phyloP scores from a whole-genome alignment of 2,113 vertebrate genomes.

The Euleptes europaea region DNA sequence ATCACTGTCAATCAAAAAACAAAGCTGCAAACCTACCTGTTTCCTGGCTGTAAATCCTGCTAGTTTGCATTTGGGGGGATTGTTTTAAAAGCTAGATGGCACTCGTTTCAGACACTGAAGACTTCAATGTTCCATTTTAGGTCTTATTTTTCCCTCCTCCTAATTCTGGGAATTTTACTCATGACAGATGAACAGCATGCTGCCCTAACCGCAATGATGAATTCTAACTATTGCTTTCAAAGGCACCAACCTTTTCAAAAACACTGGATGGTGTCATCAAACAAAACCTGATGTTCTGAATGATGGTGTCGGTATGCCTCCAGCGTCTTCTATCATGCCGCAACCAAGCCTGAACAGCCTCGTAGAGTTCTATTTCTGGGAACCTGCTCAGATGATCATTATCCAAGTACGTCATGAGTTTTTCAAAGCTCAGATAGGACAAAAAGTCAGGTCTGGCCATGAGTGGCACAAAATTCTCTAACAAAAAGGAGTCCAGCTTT shows the following conservation, averaged over 20 bases:
- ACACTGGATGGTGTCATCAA: slow-evolving; percentile 97
- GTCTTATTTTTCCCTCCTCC: slow-evolving; percentile 55
- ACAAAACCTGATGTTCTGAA: slow-evolving; percentile 98
- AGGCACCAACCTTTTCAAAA: slow-evolving; percentile 94
- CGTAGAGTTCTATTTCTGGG: slow-evolving; percentile 97
- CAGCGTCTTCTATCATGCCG: slow-evolving; percentile 97
- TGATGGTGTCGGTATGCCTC: slow-evolving; percentile 96
- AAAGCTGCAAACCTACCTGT: slow-evolving; percentile 66
- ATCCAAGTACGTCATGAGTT: slow-evolving; percentile 94
- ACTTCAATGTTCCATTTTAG: slow-evolving; percentile 44
- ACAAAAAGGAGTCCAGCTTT: slow-evolving; percentile 93
- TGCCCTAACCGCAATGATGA: slow-evolving; percentile 73
- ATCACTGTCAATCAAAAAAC: slow-evolving; percentile 45
- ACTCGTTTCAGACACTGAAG: slow-evolving; percentile 49
- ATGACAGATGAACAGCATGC: slow-evolving; percentile 54
- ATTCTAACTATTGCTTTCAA: slow-evolving; percentile 78
- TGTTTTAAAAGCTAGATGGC: slow-evolving; percentile 52
- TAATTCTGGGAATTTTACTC: slow-evolving; percentile 58
- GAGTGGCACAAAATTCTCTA: slow-evolving; percentile 98
- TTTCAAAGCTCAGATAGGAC: slow-evolving; percentile 96
- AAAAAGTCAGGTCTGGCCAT: slow-evolving; percentile 97
- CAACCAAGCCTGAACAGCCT: slow-evolving; percentile 96
- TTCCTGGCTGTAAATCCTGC: slow-evolving; percentile 53
- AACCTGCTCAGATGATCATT: slow-evolving; percentile 95
- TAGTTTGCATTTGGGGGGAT: slow-evolving; percentile 15